Conservation (phyloP, 2,888 invertebrate species). For the Stenoptilia bipunctidactyla region DNA sequence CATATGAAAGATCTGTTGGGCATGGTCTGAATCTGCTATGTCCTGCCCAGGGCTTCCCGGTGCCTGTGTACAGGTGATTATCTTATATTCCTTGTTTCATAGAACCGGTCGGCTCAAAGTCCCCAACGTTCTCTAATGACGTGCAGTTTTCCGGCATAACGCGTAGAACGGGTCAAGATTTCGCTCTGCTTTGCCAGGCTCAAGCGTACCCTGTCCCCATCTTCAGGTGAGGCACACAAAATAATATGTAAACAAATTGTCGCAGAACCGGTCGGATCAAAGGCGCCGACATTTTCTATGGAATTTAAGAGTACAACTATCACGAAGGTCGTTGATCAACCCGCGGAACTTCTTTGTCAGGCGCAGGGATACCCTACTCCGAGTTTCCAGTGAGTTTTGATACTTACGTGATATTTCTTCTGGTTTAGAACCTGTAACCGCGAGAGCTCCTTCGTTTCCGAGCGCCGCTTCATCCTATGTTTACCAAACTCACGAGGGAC, state of each 20-base stretch:
- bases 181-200: constrained; percentile 81
- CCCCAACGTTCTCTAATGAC: constrained; percentile 78
- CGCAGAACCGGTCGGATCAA: constrained; percentile 73
- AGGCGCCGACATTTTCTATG: constrained; percentile 69
- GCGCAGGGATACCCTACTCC: constrained; percentile 79
- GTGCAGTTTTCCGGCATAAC: constrained; percentile 78
- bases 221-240: constrained; percentile 50
- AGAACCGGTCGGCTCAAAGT: constrained; percentile 80
- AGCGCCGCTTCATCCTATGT: constrained; percentile 63
- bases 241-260: constrained; percentile 20
- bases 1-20: constrained; percentile 59
- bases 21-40: constrained; percentile 67
- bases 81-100: constrained; percentile 29
- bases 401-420: constrained; percentile 22
- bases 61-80: constrained; percentile 78
- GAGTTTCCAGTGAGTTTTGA: constrained; percentile 73
- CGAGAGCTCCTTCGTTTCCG: constrained; percentile 62
- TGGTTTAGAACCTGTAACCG: constrained; percentile 61
- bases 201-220: constrained; percentile 81
- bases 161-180: constrained; percentile 72
- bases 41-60: constrained; percentile 76
- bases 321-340: constrained; percentile 61
- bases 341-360: constrained; percentile 75
- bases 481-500: constrained; percentile 45
- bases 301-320: constrained; percentile 73